Conservation (phyloP, 2,797 vertebrate genomes). For the Hemibagrus guttatus region DNA sequence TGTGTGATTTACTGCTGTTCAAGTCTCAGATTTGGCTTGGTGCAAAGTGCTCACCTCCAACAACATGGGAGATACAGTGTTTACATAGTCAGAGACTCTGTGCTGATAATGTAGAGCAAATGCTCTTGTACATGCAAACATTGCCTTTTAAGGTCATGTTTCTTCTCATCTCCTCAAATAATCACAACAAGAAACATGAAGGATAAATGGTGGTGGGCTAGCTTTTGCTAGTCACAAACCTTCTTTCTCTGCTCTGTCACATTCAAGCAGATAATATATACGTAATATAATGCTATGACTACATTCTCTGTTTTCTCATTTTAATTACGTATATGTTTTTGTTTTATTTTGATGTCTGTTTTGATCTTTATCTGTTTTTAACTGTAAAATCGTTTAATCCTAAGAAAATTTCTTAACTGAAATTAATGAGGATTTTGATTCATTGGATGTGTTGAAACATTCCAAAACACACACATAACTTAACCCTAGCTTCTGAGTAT, state of each 20-base stretch:
- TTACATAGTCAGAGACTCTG: conserved; percentile 63
- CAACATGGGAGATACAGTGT: conserved; percentile 54
- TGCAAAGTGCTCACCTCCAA: conserved; percentile 49
- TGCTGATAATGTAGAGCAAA: conserved; percentile 71
- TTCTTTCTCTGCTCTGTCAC: background rate
- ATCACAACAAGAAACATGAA: conserved; percentile 66
- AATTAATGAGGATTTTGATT: background rate
- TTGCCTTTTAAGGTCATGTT: conserved; percentile 79
- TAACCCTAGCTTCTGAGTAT: conserved; percentile 8
- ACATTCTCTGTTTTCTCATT: background rate
- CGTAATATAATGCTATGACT: conserved; percentile 16
- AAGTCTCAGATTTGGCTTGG: conserved; percentile 23
- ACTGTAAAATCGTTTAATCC: background rate
- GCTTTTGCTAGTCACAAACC: conserved; percentile 1
- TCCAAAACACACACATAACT: background rate
- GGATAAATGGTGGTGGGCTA: conserved; percentile 41
- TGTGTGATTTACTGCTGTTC: background rate
- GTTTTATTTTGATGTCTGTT: background rate
- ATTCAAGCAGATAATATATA: conserved; percentile 21
- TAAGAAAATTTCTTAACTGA: background rate
- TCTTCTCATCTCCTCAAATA: conserved; percentile 71
- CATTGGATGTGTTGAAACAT: conserved; percentile 1
- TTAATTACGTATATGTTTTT: background rate
- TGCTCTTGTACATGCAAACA: conserved; percentile 73
- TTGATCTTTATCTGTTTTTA: background rate